These are phyloP conservation scores for Rhodeus uyekii DNA, from an alignment of 2,797 vertebrate genomes.

Conservation along the genomic window DNA sequence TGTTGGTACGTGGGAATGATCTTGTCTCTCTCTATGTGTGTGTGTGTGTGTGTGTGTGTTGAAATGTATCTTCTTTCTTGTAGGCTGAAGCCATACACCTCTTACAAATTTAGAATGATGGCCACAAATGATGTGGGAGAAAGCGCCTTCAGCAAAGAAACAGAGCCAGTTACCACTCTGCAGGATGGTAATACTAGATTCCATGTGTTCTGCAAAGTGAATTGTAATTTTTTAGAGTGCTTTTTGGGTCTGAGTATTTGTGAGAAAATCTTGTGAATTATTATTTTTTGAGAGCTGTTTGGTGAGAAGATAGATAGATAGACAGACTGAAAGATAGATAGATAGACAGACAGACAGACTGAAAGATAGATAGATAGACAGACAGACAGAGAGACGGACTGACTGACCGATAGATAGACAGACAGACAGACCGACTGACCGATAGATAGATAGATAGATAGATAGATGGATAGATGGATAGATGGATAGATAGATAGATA, in stretches of 20 bases:
- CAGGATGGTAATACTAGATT: constrained; percentile 80
- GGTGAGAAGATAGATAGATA: not conserved
- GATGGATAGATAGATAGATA: not conserved
- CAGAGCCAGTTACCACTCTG: constrained; percentile 80
- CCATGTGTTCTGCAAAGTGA: constrained; percentile 24
- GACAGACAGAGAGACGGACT: not conserved
- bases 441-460: not conserved
- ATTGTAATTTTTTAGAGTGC: constrained; percentile 21
- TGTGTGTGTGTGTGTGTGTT: not conserved
- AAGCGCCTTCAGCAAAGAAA: constrained; percentile 81
- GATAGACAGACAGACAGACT: not conserved
- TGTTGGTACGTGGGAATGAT: not conserved
- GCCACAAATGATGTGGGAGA: constrained; percentile 87
- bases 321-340: not conserved
- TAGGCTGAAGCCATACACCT: constrained; percentile 84
- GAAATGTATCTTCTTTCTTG: constrained; percentile 5
- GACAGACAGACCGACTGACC: fast-evolving
- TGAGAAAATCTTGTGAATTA: not conserved
- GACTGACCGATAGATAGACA: not conserved
- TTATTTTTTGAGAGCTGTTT: not conserved
- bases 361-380: not conserved
- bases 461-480: not conserved
- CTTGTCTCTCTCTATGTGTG: no score
- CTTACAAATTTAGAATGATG: constrained; percentile 84
- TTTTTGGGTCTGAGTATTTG: constrained; percentile 37